Conservation (phyloP, 2,888 invertebrate genomes). For the Apamea anceps region DNA sequence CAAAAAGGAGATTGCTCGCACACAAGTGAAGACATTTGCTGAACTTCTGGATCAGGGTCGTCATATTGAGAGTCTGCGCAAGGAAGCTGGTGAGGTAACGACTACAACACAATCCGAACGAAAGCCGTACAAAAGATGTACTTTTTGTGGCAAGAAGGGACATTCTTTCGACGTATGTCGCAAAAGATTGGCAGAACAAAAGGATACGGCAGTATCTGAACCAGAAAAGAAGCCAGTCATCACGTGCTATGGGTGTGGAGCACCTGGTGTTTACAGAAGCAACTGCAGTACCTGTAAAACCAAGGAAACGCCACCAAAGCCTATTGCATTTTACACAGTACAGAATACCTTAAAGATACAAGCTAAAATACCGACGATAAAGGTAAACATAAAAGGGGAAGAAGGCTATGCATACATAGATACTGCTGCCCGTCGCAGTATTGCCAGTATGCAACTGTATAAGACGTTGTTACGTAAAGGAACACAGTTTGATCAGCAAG, state of each 20-base stretch:
- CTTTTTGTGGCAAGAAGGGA: slow-evolving; percentile 9
- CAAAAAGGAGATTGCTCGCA: too few relatives aligned
- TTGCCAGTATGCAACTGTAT: too few relatives aligned
- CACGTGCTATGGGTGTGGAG: slow-evolving; percentile 32
- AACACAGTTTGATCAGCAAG: too few relatives aligned
- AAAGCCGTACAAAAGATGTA: background rate
- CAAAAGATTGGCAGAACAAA: slow-evolving; percentile 5
- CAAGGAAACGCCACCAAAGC: slow-evolving; percentile 18
- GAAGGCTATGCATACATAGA: too few relatives aligned
- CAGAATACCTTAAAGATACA: background rate
- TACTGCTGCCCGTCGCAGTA: too few relatives aligned
- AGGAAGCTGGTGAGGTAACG: background rate
- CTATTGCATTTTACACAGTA: slow-evolving; percentile 5
- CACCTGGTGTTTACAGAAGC: slow-evolving; percentile 26
- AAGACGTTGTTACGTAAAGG: too few relatives aligned
- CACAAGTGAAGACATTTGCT: too few relatives aligned
- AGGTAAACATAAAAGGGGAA: slow-evolving; percentile 1
- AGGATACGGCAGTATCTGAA: background rate
- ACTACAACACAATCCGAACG: background rate
- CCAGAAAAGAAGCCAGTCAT: background rate
- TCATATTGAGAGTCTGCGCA: slow-evolving; percentile 1
- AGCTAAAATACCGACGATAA: background rate
- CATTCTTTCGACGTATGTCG: background rate
- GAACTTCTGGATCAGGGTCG: too few relatives aligned
- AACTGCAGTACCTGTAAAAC: slow-evolving; percentile 32